Base-by-base conservation (phyloP, 92 coral and sea anemone species). In the Umimayanthus chanpuru region DNA sequence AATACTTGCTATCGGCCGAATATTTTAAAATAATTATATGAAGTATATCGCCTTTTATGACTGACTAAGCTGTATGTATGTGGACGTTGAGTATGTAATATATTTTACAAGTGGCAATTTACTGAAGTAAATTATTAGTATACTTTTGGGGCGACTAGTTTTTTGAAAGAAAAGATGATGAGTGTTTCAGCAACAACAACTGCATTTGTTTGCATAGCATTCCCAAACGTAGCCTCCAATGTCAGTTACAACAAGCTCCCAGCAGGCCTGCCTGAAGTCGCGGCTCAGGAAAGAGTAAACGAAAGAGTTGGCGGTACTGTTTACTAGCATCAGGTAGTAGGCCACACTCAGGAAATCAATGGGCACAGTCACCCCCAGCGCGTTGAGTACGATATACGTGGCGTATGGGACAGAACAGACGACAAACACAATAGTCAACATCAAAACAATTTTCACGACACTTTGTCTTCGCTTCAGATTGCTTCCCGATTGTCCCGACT, bases 231-330 rank as follows among this genome's bases (percentile, higher is more conserved):
- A 4, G 41, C 47, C 61, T 26, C 25, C 65, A 28, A 21, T 28
- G 9, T 53, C 58, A 53, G 25, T 73, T 70, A 1, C 43, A 64
- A 92, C 81, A 71, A 95, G 76, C 50, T 85, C 85, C 56, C 81
- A 86, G 30, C 98, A 95, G 79, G 89, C 92, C 67, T 82, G 89
- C 58, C 98, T 91, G 66, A 95, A 95, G 70, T 93, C 98, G 5
- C 91, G 91, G 86, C 98, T 95, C 90, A 95, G 89, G 79, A 95
- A 95, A 38, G 98, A 95, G 38, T 95, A 95, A 14, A 95, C 96
- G 41, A 95, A 95, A 7, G 98, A 93, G 50, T 95, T 95, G 44
- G 94, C 92, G 10, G 98, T 94, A 39, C 98, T 93, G 71, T 95
- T 95, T 11, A 91, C 94, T 55, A 95, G 82, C 98, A 95, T 95